phyloP scores from a whole-genome alignment of 2,797 vertebrate species.

The Pipistrellus pipistrellus region DNA sequence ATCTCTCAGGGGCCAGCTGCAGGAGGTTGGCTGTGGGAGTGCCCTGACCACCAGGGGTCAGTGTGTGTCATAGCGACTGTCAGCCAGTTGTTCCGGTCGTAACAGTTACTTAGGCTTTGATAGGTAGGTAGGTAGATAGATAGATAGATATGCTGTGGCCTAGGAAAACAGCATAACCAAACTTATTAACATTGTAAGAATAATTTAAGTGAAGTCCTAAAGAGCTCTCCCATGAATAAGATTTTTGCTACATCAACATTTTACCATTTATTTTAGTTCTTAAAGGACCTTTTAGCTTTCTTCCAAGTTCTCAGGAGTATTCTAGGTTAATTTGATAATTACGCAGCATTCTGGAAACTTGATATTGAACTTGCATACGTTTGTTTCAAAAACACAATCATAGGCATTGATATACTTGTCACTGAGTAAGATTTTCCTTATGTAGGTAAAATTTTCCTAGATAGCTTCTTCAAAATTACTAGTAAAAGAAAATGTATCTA shows the following conservation, averaged over 20 bases:
- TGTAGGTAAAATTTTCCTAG: background rate
- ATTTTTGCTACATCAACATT: background rate
- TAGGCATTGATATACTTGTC: background rate
- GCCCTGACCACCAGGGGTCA: too few species aligned
- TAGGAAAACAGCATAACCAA: constrained; percentile 23
- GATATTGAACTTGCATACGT: background rate
- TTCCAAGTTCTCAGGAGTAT: constrained; percentile 34
- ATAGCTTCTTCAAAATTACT: constrained; percentile 35
- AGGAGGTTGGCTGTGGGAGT: too few species aligned
- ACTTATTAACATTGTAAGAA: background rate
- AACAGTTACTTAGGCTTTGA: too few species aligned
- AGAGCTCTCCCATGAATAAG: background rate
- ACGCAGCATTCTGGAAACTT: constrained; percentile 20
- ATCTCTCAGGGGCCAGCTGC: too few species aligned
- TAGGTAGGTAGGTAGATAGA: too few species aligned
- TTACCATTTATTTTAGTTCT: constrained; percentile 28
- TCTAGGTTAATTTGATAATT: constrained; percentile 11
- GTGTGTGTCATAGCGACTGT: too few species aligned
- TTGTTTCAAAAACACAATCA: constrained; percentile 37
- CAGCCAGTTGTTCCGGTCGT: accelerated
- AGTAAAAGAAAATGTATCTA: constrained; percentile 35
- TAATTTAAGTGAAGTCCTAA: background rate
- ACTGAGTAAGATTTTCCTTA: constrained; percentile 29
- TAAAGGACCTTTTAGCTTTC: background rate
- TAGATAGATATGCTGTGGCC: background rate